A percentile compares a stretch with the other conserved stretches of the same genome.
phyloP scores from a whole-genome alignment of 2,113 vertebrate genomes.

The Corythoichthys intestinalis region DNA sequence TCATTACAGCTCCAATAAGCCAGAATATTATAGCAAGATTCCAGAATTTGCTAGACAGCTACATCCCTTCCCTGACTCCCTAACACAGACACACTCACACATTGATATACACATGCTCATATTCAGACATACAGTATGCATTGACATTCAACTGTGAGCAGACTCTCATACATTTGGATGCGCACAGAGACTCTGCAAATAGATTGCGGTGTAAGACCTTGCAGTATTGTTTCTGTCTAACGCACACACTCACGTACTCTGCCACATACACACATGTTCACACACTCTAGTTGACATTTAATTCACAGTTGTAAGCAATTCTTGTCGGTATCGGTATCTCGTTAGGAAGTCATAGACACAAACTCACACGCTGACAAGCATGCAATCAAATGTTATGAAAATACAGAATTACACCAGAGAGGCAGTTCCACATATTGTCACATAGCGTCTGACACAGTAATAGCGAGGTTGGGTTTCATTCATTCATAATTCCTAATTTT shows the following conservation, averaged over 20 bases:
- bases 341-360: constrained; percentile 3
- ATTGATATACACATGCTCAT: neutral
- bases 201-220: constrained; percentile 1
- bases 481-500: constrained; percentile 1
- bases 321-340: neutral
- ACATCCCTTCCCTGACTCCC: neutral
- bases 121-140: neutral
- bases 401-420: neutral
- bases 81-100: neutral
- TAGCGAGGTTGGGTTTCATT: neutral
- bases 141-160: constrained; percentile 15
- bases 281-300: constrained; percentile 19
- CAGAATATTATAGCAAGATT: no score
- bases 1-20: no score
- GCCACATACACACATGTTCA: neutral
- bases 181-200: neutral
- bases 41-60: neutral
- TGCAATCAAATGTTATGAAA: neutral
- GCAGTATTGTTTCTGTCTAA: neutral
- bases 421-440: neutral
- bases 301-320: constrained; percentile 31
- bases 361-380: neutral
- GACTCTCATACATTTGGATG: constrained; percentile 4
- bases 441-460: neutral
- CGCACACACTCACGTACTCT: neutral